These are phyloP conservation scores for Ophonus ardosiacus DNA, from an alignment of 2,888 invertebrate genomes.

Conservation along the genomic window DNA sequence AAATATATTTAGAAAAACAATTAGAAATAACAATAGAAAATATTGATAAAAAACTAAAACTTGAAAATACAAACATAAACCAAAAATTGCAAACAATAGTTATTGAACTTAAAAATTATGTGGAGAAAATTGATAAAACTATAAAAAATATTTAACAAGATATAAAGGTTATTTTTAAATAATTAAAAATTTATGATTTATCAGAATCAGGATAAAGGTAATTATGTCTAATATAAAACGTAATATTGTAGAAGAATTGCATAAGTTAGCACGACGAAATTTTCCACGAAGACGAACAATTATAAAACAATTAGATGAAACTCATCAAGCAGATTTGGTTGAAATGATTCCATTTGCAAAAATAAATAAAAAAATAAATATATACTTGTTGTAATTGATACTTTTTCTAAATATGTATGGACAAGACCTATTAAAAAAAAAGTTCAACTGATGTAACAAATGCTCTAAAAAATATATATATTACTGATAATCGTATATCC, in stretches of 20 bases:
- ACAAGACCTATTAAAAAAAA: constrained; percentile 54
- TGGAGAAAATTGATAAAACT: background rate
- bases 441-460: background rate
- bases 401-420: constrained; percentile 72
- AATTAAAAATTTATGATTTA: background rate
- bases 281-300: constrained; percentile 67
- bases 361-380: constrained; percentile 70
- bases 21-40: too few species aligned
- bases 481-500: background rate
- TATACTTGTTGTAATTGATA: constrained; percentile 68
- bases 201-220: too few species aligned
- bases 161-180: background rate
- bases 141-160: too few species aligned
- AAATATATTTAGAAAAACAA: background rate
- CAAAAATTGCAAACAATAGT: too few species aligned
- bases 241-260: constrained; percentile 67
- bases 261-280: constrained; percentile 70
- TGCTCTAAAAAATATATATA: background rate
- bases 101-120: too few species aligned
- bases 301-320: constrained; percentile 70
- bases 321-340: constrained; percentile 74
- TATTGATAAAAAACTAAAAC: too few species aligned
- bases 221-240: background rate
- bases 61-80: too few species aligned
- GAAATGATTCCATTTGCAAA: constrained; percentile 70